Conservation (phyloP, 2,888 invertebrate genomes). For the Leptura quadrifasciata region DNA sequence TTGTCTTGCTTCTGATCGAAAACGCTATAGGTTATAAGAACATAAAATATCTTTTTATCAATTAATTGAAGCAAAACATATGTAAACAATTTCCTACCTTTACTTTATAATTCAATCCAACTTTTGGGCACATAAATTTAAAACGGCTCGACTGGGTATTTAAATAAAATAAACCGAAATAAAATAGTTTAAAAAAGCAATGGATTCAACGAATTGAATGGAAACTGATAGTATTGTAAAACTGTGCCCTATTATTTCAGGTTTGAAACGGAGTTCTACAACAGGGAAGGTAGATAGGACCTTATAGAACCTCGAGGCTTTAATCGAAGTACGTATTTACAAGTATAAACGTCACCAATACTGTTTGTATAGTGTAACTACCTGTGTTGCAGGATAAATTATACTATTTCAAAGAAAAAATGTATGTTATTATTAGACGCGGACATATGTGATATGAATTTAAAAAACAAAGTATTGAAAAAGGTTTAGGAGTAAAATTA, state of each 20-base stretch:
- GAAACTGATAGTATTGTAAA: conserved; percentile 60
- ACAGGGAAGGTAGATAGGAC: conserved; percentile 55
- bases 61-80: too few relatives aligned
- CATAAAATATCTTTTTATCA: too few relatives aligned
- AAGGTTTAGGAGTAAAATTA: conserved; percentile 46
- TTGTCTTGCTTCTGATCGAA: too few relatives aligned
- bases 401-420: conserved; percentile 43
- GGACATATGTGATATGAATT: conserved; percentile 43
- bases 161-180: conserved; percentile 6
- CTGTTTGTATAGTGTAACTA: conserved; percentile 41
- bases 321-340: conserved; percentile 55
- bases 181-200: conserved; percentile 22
- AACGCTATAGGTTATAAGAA: too few relatives aligned
- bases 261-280: conserved; percentile 44
- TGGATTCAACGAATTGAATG: conserved; percentile 34
- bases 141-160: not conserved
- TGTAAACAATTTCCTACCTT: not conserved
- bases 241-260: conserved; percentile 58
- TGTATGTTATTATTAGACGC: conserved; percentile 40
- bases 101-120: not conserved
- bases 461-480: conserved; percentile 49
- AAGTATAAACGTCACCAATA: conserved; percentile 48
- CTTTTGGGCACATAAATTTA: not conserved
- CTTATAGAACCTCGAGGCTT: conserved; percentile 56
- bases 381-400: conserved; percentile 46